Base-by-base conservation (phyloP, 2,113 vertebrate genomes). In the Cyprinodon tularosa region DNA sequence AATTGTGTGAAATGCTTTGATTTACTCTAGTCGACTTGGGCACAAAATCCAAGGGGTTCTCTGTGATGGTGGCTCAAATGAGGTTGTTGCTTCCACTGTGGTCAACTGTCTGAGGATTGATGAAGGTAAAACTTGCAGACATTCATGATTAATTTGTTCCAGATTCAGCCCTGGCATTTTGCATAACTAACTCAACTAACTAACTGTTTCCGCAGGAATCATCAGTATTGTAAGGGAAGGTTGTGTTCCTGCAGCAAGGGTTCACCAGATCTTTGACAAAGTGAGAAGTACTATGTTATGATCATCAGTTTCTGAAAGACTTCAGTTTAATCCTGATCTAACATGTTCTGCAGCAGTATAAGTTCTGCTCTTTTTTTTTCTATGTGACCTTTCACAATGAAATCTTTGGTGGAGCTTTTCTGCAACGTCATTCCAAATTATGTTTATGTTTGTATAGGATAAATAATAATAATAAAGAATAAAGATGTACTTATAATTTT, bases 11-110 rank as follows among this genome's bases (percentile, higher is more conserved):
- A 29, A 29, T 29, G 29, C 29, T 29, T 29, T 29, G 29, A 29
- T 29, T 83, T 80, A 3, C 22, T 0, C 62, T 67, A 97, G 96
- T 66, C 96, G 96, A 45, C 94, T 97, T 1, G 96, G 96, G 47
- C 93, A 96, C 62, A 96, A 96, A 80, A 91, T 97, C 66, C 95
- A 97, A 76, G 96, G 95, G 14, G 95, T 97, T 78, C 93, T 97
- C 20, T 97, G 96, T 76, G 96, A 97, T 39, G 96, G 96, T 36
- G 83, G 94, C 44, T 96, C 96, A 45, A 96, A 96, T 53, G 96
- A 97, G 88, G 85, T 95, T 66, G 94, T 96, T 82, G 95, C 93
- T 0, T 97, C 96, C 37, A 97, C 96, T 0, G 94, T 97, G 40
- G 95, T 97, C 78, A 96, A 96, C 92, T 97, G 96, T 86, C 92